Percentiles rank a stretch among this genome's conserved stretches.
Evolutionary conservation across 2,888 invertebrate species (phyloP).

Genomic region (Branchellion lobata): DNA sequence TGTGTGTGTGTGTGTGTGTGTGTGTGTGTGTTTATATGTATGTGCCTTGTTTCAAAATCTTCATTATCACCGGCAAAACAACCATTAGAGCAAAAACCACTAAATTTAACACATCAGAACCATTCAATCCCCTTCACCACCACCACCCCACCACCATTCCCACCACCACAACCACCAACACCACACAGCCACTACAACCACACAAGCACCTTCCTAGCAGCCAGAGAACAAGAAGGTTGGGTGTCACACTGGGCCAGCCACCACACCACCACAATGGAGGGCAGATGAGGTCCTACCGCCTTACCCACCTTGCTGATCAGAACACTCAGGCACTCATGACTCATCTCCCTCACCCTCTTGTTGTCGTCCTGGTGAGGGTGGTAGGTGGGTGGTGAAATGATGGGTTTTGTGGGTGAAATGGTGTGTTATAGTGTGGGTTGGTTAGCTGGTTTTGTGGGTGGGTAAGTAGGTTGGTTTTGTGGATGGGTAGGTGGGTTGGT

Average conservation of each 20-base stretch:
- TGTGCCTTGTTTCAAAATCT: neutral
- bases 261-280: constrained; percentile 78
- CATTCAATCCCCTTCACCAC: no score
- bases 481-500: neutral
- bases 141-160: no score
- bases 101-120: no score
- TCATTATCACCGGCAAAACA: neutral
- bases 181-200: no score
- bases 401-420: no score
- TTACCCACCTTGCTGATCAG: constrained; percentile 71
- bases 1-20: constrained; percentile 6
- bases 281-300: constrained; percentile 76
- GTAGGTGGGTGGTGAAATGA: no score
- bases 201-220: neutral
- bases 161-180: no score
- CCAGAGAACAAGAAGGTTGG: constrained; percentile 66
- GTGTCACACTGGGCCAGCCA: constrained; percentile 81
- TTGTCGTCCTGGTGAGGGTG: constrained; percentile 69
- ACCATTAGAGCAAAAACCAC: neutral
- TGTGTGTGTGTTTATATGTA: constrained; percentile 2
- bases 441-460: constrained; percentile 56
- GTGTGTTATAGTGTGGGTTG: constrained; percentile 50
- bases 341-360: constrained; percentile 78
- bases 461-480: neutral
- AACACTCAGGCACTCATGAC: constrained; percentile 72